A percentile compares a stretch with the other conserved stretches of the same genome.
Conservation (phyloP, 2,888 invertebrate genomes). For the Rhabditoides inermis region DNA sequence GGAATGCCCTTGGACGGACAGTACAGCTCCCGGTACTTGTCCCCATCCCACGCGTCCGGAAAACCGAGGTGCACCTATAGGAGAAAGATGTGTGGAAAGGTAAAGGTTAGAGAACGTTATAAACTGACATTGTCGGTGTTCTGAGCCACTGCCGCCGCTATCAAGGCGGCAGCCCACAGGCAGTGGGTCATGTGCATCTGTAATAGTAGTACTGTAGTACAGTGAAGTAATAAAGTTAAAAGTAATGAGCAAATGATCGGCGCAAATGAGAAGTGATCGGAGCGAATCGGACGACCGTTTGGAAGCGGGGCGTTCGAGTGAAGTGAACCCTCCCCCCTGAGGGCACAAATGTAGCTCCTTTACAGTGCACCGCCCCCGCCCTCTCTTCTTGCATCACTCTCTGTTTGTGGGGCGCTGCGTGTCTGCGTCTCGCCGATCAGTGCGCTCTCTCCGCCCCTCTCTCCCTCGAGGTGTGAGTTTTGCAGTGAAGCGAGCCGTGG, state of each 20-base stretch:
- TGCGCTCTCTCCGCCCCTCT: not conserved
- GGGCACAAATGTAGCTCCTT: not conserved
- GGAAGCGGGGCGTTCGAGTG: not conserved
- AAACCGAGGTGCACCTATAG: slow-evolving; percentile 39
- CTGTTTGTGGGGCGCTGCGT: not conserved
- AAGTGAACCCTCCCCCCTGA: slow-evolving; percentile 1
- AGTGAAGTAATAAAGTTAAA: too few species aligned
- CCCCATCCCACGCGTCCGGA: slow-evolving; percentile 51
- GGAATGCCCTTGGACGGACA: slow-evolving; percentile 50
- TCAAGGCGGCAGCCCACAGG: not conserved
- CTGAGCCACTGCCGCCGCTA: not conserved
- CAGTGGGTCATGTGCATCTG: too few species aligned
- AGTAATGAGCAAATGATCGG: not conserved
- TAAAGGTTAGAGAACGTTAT: not conserved
- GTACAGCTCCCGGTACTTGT: slow-evolving; percentile 46
- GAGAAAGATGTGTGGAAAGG: too few species aligned
- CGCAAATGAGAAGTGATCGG: not conserved
- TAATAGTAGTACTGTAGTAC: slow-evolving; percentile 23
- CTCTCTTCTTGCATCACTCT: not conserved
- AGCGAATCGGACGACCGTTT: not conserved
- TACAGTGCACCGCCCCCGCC: not conserved
- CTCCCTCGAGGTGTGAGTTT: not conserved
- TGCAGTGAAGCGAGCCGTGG: too few species aligned
- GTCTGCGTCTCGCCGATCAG: too few species aligned
- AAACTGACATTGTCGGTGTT: not conserved